Evolutionary conservation across 2,113 vertebrate species (phyloP), one percentile per base, ranked within the genome.

Genomic region (Gavialis gangeticus): DNA sequence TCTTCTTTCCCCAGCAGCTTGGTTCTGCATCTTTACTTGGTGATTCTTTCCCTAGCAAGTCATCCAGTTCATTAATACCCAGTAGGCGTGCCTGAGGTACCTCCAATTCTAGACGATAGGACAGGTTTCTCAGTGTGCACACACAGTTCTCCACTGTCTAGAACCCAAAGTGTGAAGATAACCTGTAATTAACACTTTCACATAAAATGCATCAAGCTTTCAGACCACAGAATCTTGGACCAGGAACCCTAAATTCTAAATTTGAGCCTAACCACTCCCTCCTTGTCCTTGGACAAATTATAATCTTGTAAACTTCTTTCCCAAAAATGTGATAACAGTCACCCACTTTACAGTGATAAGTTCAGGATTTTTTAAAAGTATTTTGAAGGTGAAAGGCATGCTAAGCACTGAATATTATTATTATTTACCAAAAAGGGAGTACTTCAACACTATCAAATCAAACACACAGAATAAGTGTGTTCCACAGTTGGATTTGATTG

Each of bases 91-190:
- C 98, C 34, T 99, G 99, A 15, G 99, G 98, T 85, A 99, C 98
- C 97, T 99, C 99, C 97, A 99, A 98, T 91, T 99, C 99, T 95
- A 99, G 97, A 19, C 99, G 99, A 96, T 99, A 99, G 0, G 99
- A 99, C 80, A 99, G 98, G 98, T 99, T 99, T 95, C 99, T 98
- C 92, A 99, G 97, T 81, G 99, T 99, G 94, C 99, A 99, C 97
- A 99, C 99, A 22, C 99, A 99, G 89, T 99, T 99, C 97, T 99
- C 99, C 97, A 99, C 99, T 10, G 99, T 99, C 99, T 99, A 97
- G 79, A 94, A 95, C 5, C 75, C 96, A 96, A 96, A 94, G 11
- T 84, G 95, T 46, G 71, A 88, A 64, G 92, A 75, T 3, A 60
- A 22, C 22, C 1, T 3, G 12, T 16, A 60, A 82, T 17, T 6